phyloP scores from a whole-genome alignment of 2,113 vertebrate genomes.

The Turdus rufiventris region DNA sequence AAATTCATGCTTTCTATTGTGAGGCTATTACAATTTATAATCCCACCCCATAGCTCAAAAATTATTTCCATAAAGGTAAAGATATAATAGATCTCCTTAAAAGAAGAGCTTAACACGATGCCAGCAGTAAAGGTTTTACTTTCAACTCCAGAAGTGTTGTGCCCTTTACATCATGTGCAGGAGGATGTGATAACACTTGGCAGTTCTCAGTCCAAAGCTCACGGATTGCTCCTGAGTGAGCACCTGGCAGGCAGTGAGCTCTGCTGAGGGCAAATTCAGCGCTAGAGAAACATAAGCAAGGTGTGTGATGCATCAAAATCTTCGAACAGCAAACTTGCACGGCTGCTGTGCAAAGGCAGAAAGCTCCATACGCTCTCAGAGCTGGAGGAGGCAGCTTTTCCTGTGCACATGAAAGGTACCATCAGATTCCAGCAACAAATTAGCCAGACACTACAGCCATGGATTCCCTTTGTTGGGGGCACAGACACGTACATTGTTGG shows the following conservation, averaged over 20 bases:
- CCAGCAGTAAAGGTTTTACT: neutral
- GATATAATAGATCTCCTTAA: neutral
- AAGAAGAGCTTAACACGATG: neutral
- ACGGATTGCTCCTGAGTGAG: neutral
- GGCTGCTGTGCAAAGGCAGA: neutral
- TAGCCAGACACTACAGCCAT: neutral
- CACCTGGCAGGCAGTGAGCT: neutral
- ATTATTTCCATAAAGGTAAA: neutral
- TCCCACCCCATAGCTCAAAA: neutral
- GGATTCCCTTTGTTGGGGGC: neutral
- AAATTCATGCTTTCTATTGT: neutral
- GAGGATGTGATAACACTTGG: neutral
- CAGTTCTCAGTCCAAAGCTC: neutral
- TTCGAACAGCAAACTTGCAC: neutral
- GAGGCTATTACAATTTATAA: neutral
- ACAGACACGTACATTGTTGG: accelerated
- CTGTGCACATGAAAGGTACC: neutral
- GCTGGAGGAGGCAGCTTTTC: neutral
- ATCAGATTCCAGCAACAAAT: neutral
- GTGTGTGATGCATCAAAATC: neutral
- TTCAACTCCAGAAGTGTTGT: neutral
- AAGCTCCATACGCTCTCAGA: neutral
- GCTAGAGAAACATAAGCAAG: neutral
- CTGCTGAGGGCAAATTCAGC: neutral
- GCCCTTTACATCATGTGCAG: neutral